Evolutionary conservation across 2,113 vertebrate species (phyloP).

Genomic region (Salminus brasiliensis): DNA sequence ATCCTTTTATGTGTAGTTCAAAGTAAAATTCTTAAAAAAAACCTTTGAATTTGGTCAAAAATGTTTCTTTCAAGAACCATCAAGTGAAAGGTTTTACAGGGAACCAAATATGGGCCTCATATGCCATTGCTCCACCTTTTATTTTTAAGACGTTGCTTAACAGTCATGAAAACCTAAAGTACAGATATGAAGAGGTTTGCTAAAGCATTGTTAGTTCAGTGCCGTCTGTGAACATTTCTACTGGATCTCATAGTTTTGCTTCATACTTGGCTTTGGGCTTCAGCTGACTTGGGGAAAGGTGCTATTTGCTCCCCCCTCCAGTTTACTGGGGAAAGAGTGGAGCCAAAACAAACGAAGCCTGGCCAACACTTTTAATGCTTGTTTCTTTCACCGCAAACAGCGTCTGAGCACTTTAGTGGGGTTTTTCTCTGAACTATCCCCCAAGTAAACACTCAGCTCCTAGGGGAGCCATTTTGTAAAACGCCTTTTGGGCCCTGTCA

Average conservation of each 20-base stretch:
- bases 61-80: no score
- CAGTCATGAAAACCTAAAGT: no score
- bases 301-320: conserved; percentile 6
- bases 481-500: not conserved
- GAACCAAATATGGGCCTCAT: no score
- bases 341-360: conserved; percentile 37
- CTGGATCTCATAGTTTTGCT: conserved; percentile 1
- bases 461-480: conserved; percentile 15
- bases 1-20: no score
- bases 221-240: not conserved
- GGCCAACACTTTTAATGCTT: conserved; percentile 33
- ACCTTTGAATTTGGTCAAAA: no score
- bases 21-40: no score
- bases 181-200: no score
- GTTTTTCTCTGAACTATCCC: conserved; percentile 37
- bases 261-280: conserved; percentile 27
- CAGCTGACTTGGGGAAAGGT: conserved; percentile 32
- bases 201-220: not conserved
- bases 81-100: no score
- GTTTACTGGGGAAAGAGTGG: conserved; percentile 18
- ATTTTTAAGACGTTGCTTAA: no score
- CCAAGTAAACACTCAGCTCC: conserved; percentile 24
- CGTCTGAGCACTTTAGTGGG: conserved; percentile 21
- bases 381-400: conserved; percentile 33
- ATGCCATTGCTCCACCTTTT: no score